Evolutionary conservation across 1,140 invertebrate genomes (phyloP).

Genomic region (Gryllus bimaculatus): DNA sequence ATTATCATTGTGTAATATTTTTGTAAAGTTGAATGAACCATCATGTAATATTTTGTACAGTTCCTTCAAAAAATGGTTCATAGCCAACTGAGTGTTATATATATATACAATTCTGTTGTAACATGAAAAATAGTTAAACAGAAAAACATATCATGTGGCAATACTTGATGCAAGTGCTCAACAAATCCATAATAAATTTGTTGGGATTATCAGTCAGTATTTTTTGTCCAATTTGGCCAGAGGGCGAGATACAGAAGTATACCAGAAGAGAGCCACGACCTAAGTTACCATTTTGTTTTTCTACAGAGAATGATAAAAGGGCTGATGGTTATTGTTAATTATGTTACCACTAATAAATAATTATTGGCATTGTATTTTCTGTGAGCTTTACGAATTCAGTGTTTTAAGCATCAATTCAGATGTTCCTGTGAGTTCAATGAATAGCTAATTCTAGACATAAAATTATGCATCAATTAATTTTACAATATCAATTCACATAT

Average conservation of each 20-base stretch:
- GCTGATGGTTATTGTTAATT: not conserved
- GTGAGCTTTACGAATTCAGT: not conserved
- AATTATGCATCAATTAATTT: not conserved
- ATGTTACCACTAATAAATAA: not conserved
- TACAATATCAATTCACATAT: not conserved
- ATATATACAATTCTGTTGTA: slow-evolving; percentile 6
- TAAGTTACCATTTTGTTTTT: not conserved
- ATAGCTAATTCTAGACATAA: not conserved
- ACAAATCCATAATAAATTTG: slow-evolving; percentile 2
- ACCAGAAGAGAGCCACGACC: not conserved
- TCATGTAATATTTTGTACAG: slow-evolving; percentile 5
- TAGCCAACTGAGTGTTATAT: slow-evolving; percentile 4
- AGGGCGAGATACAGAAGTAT: not conserved
- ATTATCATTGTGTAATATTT: slow-evolving; percentile 6
- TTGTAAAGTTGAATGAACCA: slow-evolving; percentile 5
- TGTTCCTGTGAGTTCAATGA: not conserved
- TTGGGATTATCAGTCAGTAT: not conserved
- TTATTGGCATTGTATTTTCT: not conserved
- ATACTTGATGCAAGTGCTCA: not conserved
- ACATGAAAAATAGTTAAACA: slow-evolving; percentile 6
- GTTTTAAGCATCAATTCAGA: not conserved
- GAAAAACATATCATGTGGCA: slow-evolving; percentile 4
- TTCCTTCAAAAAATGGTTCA: not conserved
- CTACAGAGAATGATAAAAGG: not conserved
- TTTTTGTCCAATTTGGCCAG: slow-evolving; percentile 1